Conservation (phyloP, 1,140 invertebrate species). For the Parasteatoda tepidariorum region DNA sequence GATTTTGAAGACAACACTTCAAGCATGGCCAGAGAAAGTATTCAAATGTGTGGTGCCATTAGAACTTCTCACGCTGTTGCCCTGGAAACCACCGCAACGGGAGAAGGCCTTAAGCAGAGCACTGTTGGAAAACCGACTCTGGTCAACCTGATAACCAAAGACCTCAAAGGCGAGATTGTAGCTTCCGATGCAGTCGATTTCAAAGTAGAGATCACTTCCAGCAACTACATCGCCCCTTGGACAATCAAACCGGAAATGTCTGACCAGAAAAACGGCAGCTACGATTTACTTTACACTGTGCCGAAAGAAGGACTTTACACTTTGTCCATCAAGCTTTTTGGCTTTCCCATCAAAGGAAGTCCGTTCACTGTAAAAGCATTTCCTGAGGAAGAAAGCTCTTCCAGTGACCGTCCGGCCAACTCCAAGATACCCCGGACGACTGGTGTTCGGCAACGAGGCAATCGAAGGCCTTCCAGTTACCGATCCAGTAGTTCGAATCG, state of each 20-base stretch:
- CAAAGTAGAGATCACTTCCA: conserved; percentile 53
- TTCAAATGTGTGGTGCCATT: conserved; percentile 67
- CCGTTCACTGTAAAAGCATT: conserved; percentile 66
- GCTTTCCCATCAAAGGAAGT: conserved; percentile 70
- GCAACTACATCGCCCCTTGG: conserved; percentile 32
- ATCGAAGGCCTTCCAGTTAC: conserved; percentile 68
- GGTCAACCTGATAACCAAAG: conserved; percentile 69
- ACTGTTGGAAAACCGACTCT: conserved; percentile 65
- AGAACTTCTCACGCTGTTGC: conserved; percentile 69
- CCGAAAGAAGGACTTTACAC: conserved; percentile 68
- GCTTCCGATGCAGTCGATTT: conserved; percentile 64
- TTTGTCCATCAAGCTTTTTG: conserved; percentile 69
- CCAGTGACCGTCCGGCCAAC: conserved; percentile 61
- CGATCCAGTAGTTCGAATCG: conserved; percentile 68
- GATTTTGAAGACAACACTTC: conserved; percentile 67
- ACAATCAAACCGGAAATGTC: conserved; percentile 66
- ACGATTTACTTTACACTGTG: conserved; percentile 69
- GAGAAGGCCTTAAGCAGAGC: conserved; percentile 68
- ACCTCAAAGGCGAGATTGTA: conserved; percentile 67
- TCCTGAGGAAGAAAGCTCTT: conserved; percentile 57
- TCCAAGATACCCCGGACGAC: conserved; percentile 61
- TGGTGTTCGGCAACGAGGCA: conserved; percentile 65
- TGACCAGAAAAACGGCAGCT: conserved; percentile 70
- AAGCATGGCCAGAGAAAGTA: conserved; percentile 65
- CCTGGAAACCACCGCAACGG: conserved; percentile 69